These are phyloP conservation scores for Cheilosia soror DNA, from an alignment of 2,888 invertebrate genomes.

Conservation along the genomic window DNA sequence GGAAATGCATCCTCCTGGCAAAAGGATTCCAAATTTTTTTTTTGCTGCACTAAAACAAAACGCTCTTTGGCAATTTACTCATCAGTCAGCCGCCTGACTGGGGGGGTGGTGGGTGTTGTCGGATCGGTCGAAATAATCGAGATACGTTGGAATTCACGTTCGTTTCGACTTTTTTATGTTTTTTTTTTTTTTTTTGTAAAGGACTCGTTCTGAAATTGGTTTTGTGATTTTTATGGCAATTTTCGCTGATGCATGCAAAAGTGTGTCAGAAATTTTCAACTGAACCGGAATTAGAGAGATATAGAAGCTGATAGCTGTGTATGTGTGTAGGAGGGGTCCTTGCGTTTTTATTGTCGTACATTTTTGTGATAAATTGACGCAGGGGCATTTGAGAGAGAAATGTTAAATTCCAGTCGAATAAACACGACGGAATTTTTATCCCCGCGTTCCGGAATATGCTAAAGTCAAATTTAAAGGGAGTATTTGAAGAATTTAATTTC, in stretches of 20 bases:
- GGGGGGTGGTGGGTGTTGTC: background rate
- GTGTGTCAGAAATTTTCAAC: constrained; percentile 67
- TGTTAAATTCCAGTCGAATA: constrained; percentile 59
- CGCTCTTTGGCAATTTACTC: constrained; percentile 39
- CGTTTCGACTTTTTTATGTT: background rate
- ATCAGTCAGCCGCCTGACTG: constrained; percentile 34
- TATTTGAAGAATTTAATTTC: constrained; percentile 4
- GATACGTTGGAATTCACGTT: constrained; percentile 22
- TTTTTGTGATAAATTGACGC: constrained; percentile 55
- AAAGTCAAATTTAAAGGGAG: constrained; percentile 13
- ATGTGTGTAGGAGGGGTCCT: background rate
- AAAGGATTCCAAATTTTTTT: constrained; percentile 28
- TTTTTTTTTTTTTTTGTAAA: constrained; percentile 13
- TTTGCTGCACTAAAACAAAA: constrained; percentile 27
- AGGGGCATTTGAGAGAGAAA: constrained; percentile 35
- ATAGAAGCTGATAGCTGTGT: constrained; percentile 18
- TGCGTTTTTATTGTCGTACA: constrained; percentile 20
- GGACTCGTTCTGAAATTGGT: constrained; percentile 50
- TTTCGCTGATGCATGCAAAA: constrained; percentile 72
- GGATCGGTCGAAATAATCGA: constrained; percentile 29
- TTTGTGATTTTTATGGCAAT: constrained; percentile 70
- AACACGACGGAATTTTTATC: constrained; percentile 26
- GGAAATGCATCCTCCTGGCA: constrained; percentile 10
- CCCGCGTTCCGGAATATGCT: background rate
- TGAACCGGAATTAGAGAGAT: constrained; percentile 71